Evolutionary conservation across 2,113 vertebrate genomes (phyloP), one percentile per base, ranked within the genome.

Genomic region (Peucedramus taeniatus): DNA sequence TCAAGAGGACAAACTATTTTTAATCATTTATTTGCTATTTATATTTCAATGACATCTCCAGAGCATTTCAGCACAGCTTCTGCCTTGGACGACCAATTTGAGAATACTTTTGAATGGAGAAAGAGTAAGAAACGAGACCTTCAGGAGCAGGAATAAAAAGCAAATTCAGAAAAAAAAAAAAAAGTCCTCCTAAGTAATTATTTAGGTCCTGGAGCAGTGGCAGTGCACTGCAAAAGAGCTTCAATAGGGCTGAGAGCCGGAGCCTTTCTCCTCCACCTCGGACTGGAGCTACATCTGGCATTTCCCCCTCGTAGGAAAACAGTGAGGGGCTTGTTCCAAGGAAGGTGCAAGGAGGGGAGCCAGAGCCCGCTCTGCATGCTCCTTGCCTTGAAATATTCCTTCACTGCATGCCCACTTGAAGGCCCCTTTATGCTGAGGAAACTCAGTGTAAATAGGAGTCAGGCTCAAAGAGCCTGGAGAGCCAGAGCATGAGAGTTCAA

Each of bases 401-500:
- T 91, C 94, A 18, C 93, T 96, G 95, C 94, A 94, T 87, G 92
- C 90, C 90, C 94, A 97, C 94, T 97, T 95, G 96, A 96, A 97
- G 90, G 96, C 82, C 71, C 96, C 92, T 94, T 97, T 96, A 95
- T 96, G 90, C 90, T 44, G 19, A 90, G 90, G 87, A 95, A 91
- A 76, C 84, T 53, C 8, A 61, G 92, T 74, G 86, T 95, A 96
- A 96, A 97, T 92, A 94, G 63, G 94, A 87, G 44, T 76, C 64
- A 23, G 50, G 81, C 92, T 95, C 90, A 72, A 95, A 94, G 92
- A 53, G n/a, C 37, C 61, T 15, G 83, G 82, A 93, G 66, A 90
- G 86, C 61, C 37, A 19, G 27, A 90, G 89, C n/a, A 78, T 9
- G 1, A 66, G 83, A 89, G 92, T 92, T 87, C 88, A 93, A 77